Percentiles rank a stretch among this genome's conserved stretches.
phyloP scores from a whole-genome alignment of 2,888 invertebrate species.

The Tipula unca region DNA sequence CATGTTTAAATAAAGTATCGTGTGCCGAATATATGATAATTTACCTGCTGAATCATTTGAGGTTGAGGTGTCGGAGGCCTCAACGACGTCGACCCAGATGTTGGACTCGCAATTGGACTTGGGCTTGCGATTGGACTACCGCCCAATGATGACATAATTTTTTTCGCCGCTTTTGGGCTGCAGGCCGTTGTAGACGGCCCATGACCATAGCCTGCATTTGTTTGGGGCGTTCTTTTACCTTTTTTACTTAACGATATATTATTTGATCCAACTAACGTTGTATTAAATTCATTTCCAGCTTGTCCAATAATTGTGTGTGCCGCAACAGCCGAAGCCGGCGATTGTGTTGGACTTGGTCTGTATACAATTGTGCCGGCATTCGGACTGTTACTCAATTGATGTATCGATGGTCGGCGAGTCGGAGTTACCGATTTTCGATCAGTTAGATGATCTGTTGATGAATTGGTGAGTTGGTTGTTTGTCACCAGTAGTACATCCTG shows the following conservation, averaged over 20 bases:
- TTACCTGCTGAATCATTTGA: slow-evolving; percentile 21
- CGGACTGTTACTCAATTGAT: slow-evolving; percentile 42
- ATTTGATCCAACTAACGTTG: slow-evolving; percentile 43
- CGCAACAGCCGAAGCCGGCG: slow-evolving; percentile 39
- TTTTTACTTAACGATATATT: slow-evolving; percentile 44
- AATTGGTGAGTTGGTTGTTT: slow-evolving; percentile 41
- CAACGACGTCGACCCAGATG: slow-evolving; percentile 32
- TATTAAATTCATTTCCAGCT: slow-evolving; percentile 42
- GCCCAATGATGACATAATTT: slow-evolving; percentile 35
- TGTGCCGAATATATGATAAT: background rate
- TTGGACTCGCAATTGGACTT: slow-evolving; percentile 42
- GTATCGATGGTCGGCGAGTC: slow-evolving; percentile 42
- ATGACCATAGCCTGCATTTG: slow-evolving; percentile 38
- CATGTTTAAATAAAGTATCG: background rate
- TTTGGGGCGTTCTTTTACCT: slow-evolving; percentile 33
- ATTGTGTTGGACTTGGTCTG: slow-evolving; percentile 43
- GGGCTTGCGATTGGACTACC: slow-evolving; percentile 41
- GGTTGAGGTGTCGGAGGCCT: slow-evolving; percentile 40
- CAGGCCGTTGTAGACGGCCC: slow-evolving; percentile 41
- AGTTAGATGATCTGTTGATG: slow-evolving; percentile 41
- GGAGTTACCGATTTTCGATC: slow-evolving; percentile 44
- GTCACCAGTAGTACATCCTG: slow-evolving; percentile 43
- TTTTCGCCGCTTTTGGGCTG: slow-evolving; percentile 44
- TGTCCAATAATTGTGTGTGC: slow-evolving; percentile 41
- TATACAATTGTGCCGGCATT: slow-evolving; percentile 43